Evolutionary conservation across 2,888 invertebrate genomes (phyloP), one percentile per base, ranked within the genome.

Genomic region (Alloplasta piceator): DNA sequence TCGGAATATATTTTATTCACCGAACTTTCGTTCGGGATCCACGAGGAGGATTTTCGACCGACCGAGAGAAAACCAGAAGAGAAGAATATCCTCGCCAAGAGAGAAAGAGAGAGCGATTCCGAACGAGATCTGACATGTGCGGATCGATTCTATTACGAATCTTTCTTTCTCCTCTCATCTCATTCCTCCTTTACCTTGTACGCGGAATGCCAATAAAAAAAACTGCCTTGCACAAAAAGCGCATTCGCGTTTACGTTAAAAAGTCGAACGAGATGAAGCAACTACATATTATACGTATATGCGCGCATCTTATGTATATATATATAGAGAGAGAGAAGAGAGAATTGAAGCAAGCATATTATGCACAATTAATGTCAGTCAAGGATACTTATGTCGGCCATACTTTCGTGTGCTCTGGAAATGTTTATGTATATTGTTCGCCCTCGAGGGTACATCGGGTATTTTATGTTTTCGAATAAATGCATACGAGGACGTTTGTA

Each of bases 291-390:
- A 66, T 61, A 43, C 12, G 12, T 26, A 16, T 41, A 16, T 56
- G 36, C 58, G 10, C 71, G 60, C 26, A 3, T 3, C 1, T 26
- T 3, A 26, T 60, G 41, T 50, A 56, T 50, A 68, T 66, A 41
- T 61, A 63, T 7, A 61, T 74, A 64, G 61, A 78, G 41, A 26
- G 60, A n/a, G 56, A n/a, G 56, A 68, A 63, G 26, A 46, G 26
- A 48, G 56, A 43, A 60, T 55, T 39, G 48, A 58, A 66, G 56
- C 61, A 76, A 79, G 81, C 83, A 83, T 87, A 89, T 91, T 90
- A 91, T 91, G 90, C 90, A 88, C 90, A 90, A 91, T 91, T 90
- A 91, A 90, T 89, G 91, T 91, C 90, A 90, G 87, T 89, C 90
- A 89, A 88, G 86, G 86, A 88, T 90, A 88, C 87, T 88, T 89